Conservation (phyloP, 2,888 invertebrate species). For the Galeruca laticollis region DNA sequence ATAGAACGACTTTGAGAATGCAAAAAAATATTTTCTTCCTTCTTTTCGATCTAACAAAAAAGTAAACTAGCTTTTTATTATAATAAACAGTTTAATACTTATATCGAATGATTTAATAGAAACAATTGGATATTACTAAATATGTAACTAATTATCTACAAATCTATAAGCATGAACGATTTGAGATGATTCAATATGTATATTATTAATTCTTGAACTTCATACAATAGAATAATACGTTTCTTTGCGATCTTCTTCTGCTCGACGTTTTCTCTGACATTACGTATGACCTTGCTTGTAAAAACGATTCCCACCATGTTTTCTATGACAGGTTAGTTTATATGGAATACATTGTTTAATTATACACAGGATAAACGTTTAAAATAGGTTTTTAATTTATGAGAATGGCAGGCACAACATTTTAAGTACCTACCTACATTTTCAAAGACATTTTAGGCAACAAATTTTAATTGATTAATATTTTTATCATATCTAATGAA, state of each 20-base stretch:
- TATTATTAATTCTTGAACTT: neutral
- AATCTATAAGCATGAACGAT: neutral
- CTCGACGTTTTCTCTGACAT: conserved; percentile 7
- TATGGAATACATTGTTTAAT: conserved; percentile 29
- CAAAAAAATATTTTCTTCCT: no score
- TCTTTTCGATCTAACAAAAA: no score
- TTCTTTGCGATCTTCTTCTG: conserved; percentile 1
- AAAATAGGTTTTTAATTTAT: conserved; percentile 16
- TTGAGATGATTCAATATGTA: neutral
- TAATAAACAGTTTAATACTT: no score
- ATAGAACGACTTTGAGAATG: no score
- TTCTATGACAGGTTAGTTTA: conserved; percentile 35
- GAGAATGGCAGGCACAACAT: neutral
- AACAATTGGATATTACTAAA: neutral
- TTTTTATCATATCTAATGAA: neutral
- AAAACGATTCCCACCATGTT: conserved; percentile 33
- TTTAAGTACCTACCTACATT: neutral
- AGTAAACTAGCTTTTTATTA: no score
- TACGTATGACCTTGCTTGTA: conserved; percentile 38
- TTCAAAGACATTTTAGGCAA: neutral
- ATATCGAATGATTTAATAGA: no score
- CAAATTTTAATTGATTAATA: neutral
- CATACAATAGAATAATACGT: conserved; percentile 4
- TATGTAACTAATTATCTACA: neutral
- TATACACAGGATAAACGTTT: conserved; percentile 21